Conservation (phyloP, 2,797 vertebrate species). For the Enteromius thamalakanensis region DNA sequence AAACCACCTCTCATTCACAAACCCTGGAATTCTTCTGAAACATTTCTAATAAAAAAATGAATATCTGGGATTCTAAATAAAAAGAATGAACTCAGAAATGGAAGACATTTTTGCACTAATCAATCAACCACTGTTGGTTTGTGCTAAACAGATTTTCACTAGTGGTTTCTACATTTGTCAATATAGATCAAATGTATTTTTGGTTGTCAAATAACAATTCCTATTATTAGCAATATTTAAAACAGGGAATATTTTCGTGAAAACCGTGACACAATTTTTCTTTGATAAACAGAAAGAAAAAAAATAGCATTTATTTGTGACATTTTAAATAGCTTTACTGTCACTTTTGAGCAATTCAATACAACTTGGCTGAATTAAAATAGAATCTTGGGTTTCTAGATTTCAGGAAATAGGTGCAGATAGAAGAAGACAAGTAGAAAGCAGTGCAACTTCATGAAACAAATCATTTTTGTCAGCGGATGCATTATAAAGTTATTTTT, state of each 20-base stretch:
- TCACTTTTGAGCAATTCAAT: background rate
- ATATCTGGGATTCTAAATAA: background rate
- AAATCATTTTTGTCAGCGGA: conserved; percentile 17
- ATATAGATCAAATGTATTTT: background rate
- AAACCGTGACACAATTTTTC: background rate
- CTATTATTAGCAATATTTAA: background rate
- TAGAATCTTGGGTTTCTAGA: background rate
- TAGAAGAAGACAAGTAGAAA: background rate
- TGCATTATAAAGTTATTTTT: conserved; percentile 28
- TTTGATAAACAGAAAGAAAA: background rate
- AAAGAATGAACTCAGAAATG: background rate
- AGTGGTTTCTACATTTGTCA: background rate
- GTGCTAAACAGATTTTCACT: background rate
- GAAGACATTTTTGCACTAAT: background rate
- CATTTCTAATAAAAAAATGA: too few species aligned
- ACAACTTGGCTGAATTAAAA: background rate
- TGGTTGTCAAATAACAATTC: background rate
- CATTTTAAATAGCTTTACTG: background rate
- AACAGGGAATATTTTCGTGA: background rate
- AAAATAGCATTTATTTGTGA: background rate
- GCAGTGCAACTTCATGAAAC: conserved; percentile 6
- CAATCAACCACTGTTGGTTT: background rate
- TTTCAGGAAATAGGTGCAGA: background rate
- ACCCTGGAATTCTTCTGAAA: background rate
- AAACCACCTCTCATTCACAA: background rate